Conservation (phyloP, 2,797 vertebrate genomes). For the Gobio occitaniae region DNA sequence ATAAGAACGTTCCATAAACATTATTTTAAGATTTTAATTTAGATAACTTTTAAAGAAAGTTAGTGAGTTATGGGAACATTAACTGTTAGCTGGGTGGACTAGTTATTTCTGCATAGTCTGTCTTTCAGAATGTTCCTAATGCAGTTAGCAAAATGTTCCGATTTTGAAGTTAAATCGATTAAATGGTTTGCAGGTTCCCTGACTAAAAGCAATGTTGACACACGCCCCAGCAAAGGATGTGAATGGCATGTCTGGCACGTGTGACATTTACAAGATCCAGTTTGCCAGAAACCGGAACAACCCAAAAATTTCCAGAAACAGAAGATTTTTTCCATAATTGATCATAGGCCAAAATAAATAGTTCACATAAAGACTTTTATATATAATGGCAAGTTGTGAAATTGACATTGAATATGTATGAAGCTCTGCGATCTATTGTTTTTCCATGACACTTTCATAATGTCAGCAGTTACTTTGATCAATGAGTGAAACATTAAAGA, state of each 20-base stretch:
- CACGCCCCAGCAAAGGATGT: not conserved
- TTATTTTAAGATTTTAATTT: not conserved
- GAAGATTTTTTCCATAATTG: conserved; percentile 4
- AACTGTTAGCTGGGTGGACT: not conserved
- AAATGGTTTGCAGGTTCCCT: conserved; percentile 5
- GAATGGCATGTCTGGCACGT: conserved; percentile 3
- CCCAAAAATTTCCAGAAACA: not conserved
- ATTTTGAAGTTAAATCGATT: not conserved
- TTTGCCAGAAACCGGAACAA: conserved; percentile 31
- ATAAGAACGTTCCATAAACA: not conserved
- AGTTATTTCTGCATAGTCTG: not conserved
- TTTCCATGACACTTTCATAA: not conserved
- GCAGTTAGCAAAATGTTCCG: not conserved
- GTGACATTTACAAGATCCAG: conserved; percentile 21
- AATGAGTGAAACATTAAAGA: not conserved
- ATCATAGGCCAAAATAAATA: conserved; percentile 44
- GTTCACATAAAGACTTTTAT: conserved; percentile 38
- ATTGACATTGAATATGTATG: not conserved
- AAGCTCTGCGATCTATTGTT: not conserved
- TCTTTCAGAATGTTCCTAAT: not conserved
- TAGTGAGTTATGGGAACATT: no score
- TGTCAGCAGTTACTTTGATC: not conserved
- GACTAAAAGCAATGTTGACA: not conserved
- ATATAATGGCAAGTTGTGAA: conserved; percentile 34
- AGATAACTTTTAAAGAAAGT: not conserved